These are phyloP conservation scores for Ascidia mentula DNA, from an alignment of 23 tunicate species.

Conservation along the genomic window DNA sequence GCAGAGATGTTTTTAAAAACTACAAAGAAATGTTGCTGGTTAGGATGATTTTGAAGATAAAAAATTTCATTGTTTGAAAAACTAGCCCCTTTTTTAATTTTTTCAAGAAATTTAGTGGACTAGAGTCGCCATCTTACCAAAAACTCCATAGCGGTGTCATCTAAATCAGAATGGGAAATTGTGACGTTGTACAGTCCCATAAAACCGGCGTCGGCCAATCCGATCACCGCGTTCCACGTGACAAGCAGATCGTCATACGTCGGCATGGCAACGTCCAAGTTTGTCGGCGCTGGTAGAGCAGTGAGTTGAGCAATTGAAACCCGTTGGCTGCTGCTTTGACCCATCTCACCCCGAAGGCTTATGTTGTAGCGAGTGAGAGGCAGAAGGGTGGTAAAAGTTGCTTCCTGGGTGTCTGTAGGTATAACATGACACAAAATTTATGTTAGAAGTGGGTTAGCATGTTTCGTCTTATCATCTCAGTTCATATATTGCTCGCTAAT, in stretches of 20 bases:
- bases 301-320: not conserved
- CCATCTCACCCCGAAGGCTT: slow-evolving; percentile 14
- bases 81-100: too few relatives aligned
- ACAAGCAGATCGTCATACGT: slow-evolving; percentile 14
- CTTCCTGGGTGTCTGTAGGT: slow-evolving; percentile 8
- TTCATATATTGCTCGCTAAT: too few relatives aligned
- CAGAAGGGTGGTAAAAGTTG: not conserved
- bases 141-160: not conserved
- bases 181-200: slow-evolving; percentile 33
- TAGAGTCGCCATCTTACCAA: too few relatives aligned
- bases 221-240: slow-evolving; percentile 26
- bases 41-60: too few relatives aligned
- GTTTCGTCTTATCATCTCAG: too few relatives aligned
- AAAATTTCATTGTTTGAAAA: too few relatives aligned
- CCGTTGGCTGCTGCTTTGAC: not conserved
- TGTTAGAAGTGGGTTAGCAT: too few relatives aligned
- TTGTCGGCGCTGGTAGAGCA: slow-evolving; percentile 4
- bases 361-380: slow-evolving; percentile 26
- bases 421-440: too few relatives aligned
- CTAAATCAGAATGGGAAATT: not conserved
- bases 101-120: too few relatives aligned
- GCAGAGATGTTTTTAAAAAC: too few relatives aligned
- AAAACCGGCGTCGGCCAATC: slow-evolving; percentile 8
- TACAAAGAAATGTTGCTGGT: too few relatives aligned
- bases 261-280: slow-evolving; percentile 16